phyloP scores from a whole-genome alignment of 2,888 invertebrate genomes.

The Napeogenes sylphis region DNA sequence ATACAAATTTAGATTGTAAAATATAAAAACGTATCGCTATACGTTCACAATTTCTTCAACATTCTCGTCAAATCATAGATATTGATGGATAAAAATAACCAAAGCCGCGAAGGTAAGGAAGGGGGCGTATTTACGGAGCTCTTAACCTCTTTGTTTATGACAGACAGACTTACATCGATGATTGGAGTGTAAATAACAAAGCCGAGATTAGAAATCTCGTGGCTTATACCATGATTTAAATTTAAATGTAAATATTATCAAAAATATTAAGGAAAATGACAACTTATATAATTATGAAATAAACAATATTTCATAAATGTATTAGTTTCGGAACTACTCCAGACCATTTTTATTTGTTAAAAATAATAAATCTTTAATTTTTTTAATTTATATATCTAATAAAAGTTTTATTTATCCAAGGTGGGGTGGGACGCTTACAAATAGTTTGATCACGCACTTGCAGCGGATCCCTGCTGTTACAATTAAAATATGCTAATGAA shows the following conservation, averaged over 20 bases:
- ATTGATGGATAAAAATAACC: slow-evolving; percentile 43
- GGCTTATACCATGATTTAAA: background rate
- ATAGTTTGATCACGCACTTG: slow-evolving; percentile 63
- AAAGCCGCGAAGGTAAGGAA: slow-evolving; percentile 43
- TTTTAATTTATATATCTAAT: background rate
- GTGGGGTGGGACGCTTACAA: slow-evolving; percentile 55
- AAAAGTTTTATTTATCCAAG: background rate
- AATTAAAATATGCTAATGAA: slow-evolving; percentile 77
- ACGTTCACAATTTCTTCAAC: slow-evolving; percentile 31
- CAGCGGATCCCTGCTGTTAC: slow-evolving; percentile 60
- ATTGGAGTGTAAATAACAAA: slow-evolving; percentile 32
- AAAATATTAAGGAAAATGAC: background rate
- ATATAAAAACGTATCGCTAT: slow-evolving; percentile 32
- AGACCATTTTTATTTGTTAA: too few relatives aligned
- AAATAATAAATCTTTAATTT: too few relatives aligned
- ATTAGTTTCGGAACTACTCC: too few relatives aligned
- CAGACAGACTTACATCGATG: slow-evolving; percentile 37
- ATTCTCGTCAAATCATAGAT: slow-evolving; percentile 37
- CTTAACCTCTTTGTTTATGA: slow-evolving; percentile 64
- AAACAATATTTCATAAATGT: too few relatives aligned
- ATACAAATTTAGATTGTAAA: slow-evolving; percentile 23
- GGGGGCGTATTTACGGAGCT: slow-evolving; percentile 54
- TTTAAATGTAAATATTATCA: background rate
- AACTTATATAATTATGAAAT: too few relatives aligned
- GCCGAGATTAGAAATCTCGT: slow-evolving; percentile 3